Evolutionary conservation across 2,888 invertebrate genomes (phyloP), one percentile per base, ranked within the genome.

Genomic region (Xestia ashworthii): DNA sequence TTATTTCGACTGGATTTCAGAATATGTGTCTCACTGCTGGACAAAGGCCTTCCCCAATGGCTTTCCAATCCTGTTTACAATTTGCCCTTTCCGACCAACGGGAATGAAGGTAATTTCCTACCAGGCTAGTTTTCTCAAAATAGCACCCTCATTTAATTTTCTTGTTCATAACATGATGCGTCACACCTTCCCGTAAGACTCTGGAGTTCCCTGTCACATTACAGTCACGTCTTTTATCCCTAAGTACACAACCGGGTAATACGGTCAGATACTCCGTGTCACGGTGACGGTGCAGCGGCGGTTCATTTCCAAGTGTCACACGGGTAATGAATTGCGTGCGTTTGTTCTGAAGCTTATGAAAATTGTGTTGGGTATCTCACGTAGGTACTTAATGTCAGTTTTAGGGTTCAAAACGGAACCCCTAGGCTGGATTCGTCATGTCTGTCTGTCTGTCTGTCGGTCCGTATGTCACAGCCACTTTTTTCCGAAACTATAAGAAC

Each of bases 261-360:
- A 80, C 12, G 41, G 64, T 80, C 80, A 78, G 72, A 64, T 80
- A 65, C 64, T 8, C 0, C 0, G n/a, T 58, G 55, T 78, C 74
- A 70, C n/a, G 9, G 38, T 80, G 53, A 64, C 80, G n/a, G 14
- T 65, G 80, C 65, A 58, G 4, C 22, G 25, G 80, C 3, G 64
- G 50, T 65, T 72, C 73, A 78, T 73, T 80, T 73, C 65, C 41
- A 80, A 64, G n/a, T 71, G 72, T 48, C 80, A 77, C 25, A 4
- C 19, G 9, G 11, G 12, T 53, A 50, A 50, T 80, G 25, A 55
- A 19, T 48, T 48, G 55, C 32, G 41, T 41, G 16, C 8, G 19
- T 55, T 48, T 48, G n/a, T 64, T 64, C 64, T 48, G 4, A 64
- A 19, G 62, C 53, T n/a, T 8, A 14, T 50, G 25, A 44, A 76